Conservation (phyloP, 92 coral and sea anemone genomes). For the Siderastrea radians region DNA sequence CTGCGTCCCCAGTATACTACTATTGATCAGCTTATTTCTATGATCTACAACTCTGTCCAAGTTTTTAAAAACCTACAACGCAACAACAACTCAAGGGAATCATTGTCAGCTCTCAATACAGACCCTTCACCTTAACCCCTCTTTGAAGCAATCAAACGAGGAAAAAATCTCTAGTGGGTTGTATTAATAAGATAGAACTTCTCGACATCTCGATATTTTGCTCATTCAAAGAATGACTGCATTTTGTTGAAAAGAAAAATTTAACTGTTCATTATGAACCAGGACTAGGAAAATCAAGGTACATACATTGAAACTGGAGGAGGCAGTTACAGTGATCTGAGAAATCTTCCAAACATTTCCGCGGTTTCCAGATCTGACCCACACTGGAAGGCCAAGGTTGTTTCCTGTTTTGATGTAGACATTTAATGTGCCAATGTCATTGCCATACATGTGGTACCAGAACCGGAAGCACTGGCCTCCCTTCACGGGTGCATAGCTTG, state of each 20-base stretch:
- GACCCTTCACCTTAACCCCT: too few relatives aligned
- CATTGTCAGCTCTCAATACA: too few relatives aligned
- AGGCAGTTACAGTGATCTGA: conserved; percentile 73
- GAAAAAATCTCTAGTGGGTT: too few relatives aligned
- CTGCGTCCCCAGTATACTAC: too few relatives aligned
- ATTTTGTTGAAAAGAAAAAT: not conserved
- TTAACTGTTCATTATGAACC: not conserved
- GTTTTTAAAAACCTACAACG: too few relatives aligned
- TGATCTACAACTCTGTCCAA: too few relatives aligned
- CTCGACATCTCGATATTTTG: too few relatives aligned
- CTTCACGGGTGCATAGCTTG: conserved; percentile 64
- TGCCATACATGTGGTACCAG: conserved; percentile 98
- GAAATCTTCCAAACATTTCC: conserved; percentile 89
- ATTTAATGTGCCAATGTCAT: conserved; percentile 75
- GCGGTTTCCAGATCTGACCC: conserved; percentile 78
- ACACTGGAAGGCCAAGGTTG: conserved; percentile 50
- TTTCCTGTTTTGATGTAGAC: conserved; percentile 52
- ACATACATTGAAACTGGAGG: conserved; percentile 72
- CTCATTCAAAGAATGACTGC: not conserved
- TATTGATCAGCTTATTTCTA: too few relatives aligned
- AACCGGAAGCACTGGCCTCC: conserved; percentile 88
- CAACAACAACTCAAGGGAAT: too few relatives aligned
- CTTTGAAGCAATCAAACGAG: too few relatives aligned
- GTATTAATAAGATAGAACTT: too few relatives aligned
- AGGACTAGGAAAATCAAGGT: not conserved